Percentiles rank a stretch among this genome's conserved stretches.
Conservation (phyloP, 2,113 vertebrate genomes). For the Zosterops lateralis region DNA sequence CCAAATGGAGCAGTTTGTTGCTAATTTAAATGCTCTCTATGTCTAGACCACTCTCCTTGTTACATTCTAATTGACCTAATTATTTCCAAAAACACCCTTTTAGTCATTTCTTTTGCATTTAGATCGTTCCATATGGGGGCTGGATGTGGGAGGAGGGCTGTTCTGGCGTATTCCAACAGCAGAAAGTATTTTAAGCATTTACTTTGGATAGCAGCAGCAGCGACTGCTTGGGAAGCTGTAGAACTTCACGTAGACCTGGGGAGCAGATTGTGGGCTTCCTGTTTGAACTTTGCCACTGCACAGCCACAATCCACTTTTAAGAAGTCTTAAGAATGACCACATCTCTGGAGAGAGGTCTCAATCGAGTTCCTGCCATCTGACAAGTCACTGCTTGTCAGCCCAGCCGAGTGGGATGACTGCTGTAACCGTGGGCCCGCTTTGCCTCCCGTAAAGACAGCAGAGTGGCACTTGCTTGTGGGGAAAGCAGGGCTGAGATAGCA, state of each 20-base stretch:
- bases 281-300: neutral
- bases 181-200: slow-evolving; percentile 19
- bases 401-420: neutral
- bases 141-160: slow-evolving; percentile 30
- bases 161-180: slow-evolving; percentile 17
- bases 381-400: neutral
- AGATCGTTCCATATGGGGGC: neutral
- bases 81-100: slow-evolving; percentile 54
- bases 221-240: neutral
- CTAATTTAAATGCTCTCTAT: slow-evolving; percentile 51
- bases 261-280: neutral
- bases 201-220: neutral
- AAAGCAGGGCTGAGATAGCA: neutral
- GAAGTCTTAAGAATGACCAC: neutral
- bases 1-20: slow-evolving; percentile 48
- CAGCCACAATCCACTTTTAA: neutral
- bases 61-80: slow-evolving; percentile 68
- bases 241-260: neutral
- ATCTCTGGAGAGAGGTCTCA: neutral
- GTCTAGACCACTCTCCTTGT: slow-evolving; percentile 62
- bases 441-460: neutral
- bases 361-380: neutral
- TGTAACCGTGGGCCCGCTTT: accelerated
- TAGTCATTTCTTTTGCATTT: slow-evolving; percentile 37
- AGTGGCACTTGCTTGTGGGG: neutral